Base-by-base conservation (phyloP, 64 coral and sea anemone species). In the Dendronephthya gigantea region DNA sequence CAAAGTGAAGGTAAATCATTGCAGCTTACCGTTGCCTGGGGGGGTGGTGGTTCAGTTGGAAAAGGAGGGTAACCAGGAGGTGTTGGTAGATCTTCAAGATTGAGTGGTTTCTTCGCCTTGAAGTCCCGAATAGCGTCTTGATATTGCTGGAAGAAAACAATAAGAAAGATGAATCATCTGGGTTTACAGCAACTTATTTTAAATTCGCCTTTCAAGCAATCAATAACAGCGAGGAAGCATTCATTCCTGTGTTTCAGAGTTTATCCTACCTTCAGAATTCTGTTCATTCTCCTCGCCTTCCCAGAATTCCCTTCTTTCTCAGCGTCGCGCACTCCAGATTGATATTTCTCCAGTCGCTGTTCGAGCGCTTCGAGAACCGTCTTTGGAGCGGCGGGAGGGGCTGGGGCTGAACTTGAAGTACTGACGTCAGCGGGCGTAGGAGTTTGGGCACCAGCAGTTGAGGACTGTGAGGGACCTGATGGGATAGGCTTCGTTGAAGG, bases 41-140 rank as follows among this genome's bases (percentile, higher is more conserved):
- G 41, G 48, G 83, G 35, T 27, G 83, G 35, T 47, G 83, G 27
- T 66, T 91, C 81, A 0, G 88, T 90, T 7, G 92, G 92, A 47
- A 98, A 93, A 4, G 92, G 91, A 3, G 92, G 87, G 87, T 86
- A 98, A 39, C 95, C 95, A 70, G 95, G 95, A 72, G 95, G 95
- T 22, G 92, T 88, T 7, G 95, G 92, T 12, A 98, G 90, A 40
- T 98, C 95, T 7, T 93, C 92, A 90, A 90, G 93, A 30, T 89
- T 90, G 31, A 98, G 84, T 32, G 89, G 95, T 72, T 85, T 81
- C 23, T 92, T 92, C 87, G 95, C 92, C 27, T 98, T 98, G 82
- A 93, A 43, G 50, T 49, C 85, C 56, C 91, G 91, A 40, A 98
- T 93, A 1, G 95, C 92, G 90, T 98, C 95, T 86, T 98, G 89